Percentiles rank a stretch among this genome's conserved stretches.
These are phyloP conservation scores for Mya arenaria DNA, from an alignment of 1,140 invertebrate species.

Conservation along the genomic window DNA sequence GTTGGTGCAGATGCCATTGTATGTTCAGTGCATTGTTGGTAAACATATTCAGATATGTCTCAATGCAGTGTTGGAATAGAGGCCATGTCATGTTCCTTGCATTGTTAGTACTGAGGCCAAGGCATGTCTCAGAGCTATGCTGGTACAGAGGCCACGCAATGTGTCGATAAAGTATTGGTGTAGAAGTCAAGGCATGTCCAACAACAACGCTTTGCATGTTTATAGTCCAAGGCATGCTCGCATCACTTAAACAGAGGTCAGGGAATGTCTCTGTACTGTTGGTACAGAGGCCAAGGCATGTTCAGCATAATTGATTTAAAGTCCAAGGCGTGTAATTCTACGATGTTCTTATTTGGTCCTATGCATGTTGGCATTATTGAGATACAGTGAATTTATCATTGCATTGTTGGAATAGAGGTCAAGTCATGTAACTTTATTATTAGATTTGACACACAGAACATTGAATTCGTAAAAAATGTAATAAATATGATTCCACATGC, in stretches of 20 bases:
- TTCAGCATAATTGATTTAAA: background rate
- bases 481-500: no score
- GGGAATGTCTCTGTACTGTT: background rate
- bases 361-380: background rate
- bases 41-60: background rate
- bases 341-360: background rate
- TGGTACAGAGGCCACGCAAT: background rate
- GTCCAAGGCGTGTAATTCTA: background rate
- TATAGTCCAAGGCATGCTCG: background rate
- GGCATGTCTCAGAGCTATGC: background rate
- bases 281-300: background rate
- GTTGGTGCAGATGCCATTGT: no score
- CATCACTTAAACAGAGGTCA: background rate
- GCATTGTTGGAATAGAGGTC: no score
- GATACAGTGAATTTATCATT: background rate
- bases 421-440: background rate
- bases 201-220: background rate
- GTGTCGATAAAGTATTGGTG: background rate
- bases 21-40: no score
- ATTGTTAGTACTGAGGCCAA: background rate
- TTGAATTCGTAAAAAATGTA: no score
- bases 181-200: background rate
- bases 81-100: constrained; percentile 9
- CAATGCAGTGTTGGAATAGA: constrained; percentile 4
- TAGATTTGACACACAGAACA: background rate